These are phyloP conservation scores for Meleagris gallopavo DNA, from an alignment of 2,113 vertebrate genomes.

Conservation along the genomic window DNA sequence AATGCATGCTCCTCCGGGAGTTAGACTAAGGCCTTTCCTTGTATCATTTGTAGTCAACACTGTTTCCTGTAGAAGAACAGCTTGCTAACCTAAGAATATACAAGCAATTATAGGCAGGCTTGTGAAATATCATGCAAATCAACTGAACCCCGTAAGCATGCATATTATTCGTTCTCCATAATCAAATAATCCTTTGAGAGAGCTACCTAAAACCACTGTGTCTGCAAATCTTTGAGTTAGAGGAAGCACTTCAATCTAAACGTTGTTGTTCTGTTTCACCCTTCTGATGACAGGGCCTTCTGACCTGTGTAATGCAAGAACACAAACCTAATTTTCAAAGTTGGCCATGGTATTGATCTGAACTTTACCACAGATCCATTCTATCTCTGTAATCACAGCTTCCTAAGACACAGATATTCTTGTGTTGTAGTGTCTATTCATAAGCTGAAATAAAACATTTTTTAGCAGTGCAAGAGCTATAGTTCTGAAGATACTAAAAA, in stretches of 20 bases:
- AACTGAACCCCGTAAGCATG: slow-evolving; percentile 36
- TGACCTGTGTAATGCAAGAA: neutral
- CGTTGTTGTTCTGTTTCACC: neutral
- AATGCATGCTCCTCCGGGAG: slow-evolving; percentile 7
- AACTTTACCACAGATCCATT: neutral
- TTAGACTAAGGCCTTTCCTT: neutral
- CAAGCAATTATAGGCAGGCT: neutral
- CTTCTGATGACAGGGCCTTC: neutral
- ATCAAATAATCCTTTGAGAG: slow-evolving; percentile 47
- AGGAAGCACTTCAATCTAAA: neutral
- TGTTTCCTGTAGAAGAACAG: slow-evolving; percentile 42
- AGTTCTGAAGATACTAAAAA: neutral
- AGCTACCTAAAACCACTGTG: neutral
- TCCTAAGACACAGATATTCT: neutral
- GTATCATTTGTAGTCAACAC: neutral
- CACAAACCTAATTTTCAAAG: neutral
- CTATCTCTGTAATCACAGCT: neutral
- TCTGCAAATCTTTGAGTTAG: neutral
- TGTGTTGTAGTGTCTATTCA: neutral
- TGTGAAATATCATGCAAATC: slow-evolving; percentile 27
- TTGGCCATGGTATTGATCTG: neutral
- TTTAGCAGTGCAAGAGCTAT: neutral
- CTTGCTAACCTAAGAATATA: neutral
- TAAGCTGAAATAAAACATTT: neutral
- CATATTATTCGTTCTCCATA: slow-evolving; percentile 8